phyloP scores from a whole-genome alignment of 2,888 invertebrate species.

The Harpagoxenus sublaevis region DNA sequence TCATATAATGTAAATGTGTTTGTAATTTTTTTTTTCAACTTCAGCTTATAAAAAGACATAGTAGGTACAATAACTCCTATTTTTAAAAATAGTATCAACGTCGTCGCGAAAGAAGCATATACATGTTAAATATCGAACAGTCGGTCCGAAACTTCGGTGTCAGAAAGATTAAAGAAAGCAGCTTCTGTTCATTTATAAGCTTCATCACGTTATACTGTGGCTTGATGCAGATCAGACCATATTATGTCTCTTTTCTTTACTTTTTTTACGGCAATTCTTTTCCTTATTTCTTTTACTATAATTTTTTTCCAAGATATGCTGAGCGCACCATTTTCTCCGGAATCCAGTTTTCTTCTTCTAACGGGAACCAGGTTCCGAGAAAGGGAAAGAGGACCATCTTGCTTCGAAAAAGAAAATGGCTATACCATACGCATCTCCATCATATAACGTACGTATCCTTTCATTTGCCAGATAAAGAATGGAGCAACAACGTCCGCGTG shows the following conservation, averaged over 20 bases:
- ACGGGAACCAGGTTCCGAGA: background rate
- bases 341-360: background rate
- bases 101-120: background rate
- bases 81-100: background rate
- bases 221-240: background rate
- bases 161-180: slow-evolving; percentile 15
- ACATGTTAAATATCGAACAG: background rate
- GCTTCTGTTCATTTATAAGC: background rate
- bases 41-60: background rate
- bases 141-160: background rate
- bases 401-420: background rate
- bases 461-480: slow-evolving; percentile 68
- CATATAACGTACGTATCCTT: slow-evolving; percentile 63
- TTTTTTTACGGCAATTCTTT: background rate
- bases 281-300: background rate
- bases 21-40: background rate
- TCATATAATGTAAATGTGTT: background rate
- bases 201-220: background rate
- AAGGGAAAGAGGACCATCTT: background rate
- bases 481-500: slow-evolving; percentile 67
- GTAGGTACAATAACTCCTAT: no score
- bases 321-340: slow-evolving; percentile 25
- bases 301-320: background rate
- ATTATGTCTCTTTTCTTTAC: background rate
- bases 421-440: slow-evolving; percentile 53